Evolutionary conservation across 2,888 invertebrate genomes (phyloP).

Genomic region (Euplagia quadripunctaria): DNA sequence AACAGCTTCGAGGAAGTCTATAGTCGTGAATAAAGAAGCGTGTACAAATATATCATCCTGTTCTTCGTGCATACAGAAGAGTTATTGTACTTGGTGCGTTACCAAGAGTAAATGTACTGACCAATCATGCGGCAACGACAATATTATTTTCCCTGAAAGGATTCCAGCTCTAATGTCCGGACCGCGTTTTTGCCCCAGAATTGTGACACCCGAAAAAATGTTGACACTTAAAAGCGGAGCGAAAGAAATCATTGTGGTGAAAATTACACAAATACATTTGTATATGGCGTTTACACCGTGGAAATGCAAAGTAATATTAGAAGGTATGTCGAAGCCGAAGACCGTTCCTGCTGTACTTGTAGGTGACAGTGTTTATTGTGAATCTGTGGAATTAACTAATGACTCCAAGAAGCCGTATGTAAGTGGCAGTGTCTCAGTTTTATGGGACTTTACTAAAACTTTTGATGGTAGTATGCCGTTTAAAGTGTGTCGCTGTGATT

Average conservation of each 20-base stretch:
- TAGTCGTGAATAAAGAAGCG: constrained; percentile 42
- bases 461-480: constrained; percentile 71
- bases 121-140: constrained; percentile 75
- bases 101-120: constrained; percentile 75
- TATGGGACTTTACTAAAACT: constrained; percentile 73
- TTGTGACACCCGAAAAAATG: constrained; percentile 61
- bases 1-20: constrained; percentile 27
- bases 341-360: constrained; percentile 57
- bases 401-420: constrained; percentile 59
- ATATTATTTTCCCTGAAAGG: constrained; percentile 71
- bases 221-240: constrained; percentile 66
- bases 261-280: constrained; percentile 76
- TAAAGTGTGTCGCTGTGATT: constrained; percentile 72
- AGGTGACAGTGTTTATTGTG: constrained; percentile 70
- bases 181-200: constrained; percentile 71
- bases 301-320: constrained; percentile 65
- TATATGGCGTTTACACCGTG: constrained; percentile 80
- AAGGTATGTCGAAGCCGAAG: constrained; percentile 7
- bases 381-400: constrained; percentile 65
- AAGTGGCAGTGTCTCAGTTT: constrained; percentile 66
- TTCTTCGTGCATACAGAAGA: constrained; percentile 65
- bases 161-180: constrained; percentile 71
- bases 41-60: constrained; percentile 65
- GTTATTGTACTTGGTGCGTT: constrained; percentile 75
- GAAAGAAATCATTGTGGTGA: constrained; percentile 63